Conservation (phyloP, 2,888 invertebrate genomes). For the Protophormia terraenovae region DNA sequence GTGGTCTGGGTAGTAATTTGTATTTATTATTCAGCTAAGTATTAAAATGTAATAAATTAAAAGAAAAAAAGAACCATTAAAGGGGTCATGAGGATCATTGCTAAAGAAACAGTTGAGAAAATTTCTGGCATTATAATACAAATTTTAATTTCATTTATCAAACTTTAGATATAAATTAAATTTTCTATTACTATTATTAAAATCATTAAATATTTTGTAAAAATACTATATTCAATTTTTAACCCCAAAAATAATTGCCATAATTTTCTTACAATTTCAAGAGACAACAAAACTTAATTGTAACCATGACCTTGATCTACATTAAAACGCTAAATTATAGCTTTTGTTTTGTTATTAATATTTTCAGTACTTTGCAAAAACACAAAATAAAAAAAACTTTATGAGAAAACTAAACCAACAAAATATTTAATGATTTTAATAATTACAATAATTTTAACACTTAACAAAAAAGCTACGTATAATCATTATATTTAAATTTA, state of each 20-base stretch:
- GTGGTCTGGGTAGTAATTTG: background rate
- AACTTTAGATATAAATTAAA: background rate
- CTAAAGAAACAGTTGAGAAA: background rate
- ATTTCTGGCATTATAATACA: background rate
- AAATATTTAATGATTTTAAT: conserved; percentile 20
- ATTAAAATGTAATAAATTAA: background rate
- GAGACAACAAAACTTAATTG: conserved; percentile 6
- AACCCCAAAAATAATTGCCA: background rate
- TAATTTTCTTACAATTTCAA: background rate
- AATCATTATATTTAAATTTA: background rate
- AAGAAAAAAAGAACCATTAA: no score
- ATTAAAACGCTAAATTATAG: conserved; percentile 19
- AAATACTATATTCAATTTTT: background rate
- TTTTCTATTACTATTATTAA: background rate
- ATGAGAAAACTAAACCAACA: background rate
- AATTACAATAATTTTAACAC: conserved; percentile 25
- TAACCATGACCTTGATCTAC: conserved; percentile 45
- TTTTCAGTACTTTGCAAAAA: background rate
- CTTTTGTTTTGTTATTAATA: background rate
- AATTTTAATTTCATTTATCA: no score
- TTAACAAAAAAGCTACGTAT: background rate
- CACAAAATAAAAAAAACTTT: background rate
- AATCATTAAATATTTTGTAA: background rate
- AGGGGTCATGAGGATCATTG: no score
- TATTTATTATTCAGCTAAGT: background rate